phyloP scores from a whole-genome alignment of 2,113 vertebrate species.

The Trogon melanurus region DNA sequence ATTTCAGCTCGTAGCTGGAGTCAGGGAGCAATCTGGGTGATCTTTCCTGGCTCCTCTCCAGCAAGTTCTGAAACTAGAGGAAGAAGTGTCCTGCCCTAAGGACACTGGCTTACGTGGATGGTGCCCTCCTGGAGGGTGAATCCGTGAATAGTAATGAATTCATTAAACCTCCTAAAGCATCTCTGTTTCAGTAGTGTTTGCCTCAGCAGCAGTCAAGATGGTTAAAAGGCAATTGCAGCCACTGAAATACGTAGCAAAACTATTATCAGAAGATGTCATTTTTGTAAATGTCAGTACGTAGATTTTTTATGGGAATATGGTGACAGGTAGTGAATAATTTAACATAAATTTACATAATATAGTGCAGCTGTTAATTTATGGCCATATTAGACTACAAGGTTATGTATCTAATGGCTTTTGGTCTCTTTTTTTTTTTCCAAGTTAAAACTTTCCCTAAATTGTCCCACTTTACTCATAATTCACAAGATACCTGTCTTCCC shows the following conservation, averaged over 20 bases:
- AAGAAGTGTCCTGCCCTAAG: not conserved
- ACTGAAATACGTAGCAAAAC: slow-evolving; percentile 57
- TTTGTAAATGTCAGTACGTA: slow-evolving; percentile 75
- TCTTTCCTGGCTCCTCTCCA: slow-evolving; percentile 19
- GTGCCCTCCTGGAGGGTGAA: slow-evolving; percentile 31
- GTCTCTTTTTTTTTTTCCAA: slow-evolving; percentile 19
- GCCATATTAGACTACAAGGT: slow-evolving; percentile 73
- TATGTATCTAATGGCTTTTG: slow-evolving; percentile 73
- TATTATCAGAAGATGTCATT: slow-evolving; percentile 77
- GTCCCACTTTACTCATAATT: slow-evolving; percentile 63
- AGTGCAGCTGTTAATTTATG: slow-evolving; percentile 80
- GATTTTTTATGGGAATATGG: slow-evolving; percentile 76
- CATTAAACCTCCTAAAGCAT: slow-evolving; percentile 50
- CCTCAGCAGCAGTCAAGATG: slow-evolving; percentile 58
- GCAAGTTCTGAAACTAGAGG: not conserved
- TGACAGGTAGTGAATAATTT: slow-evolving; percentile 80
- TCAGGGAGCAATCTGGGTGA: not conserved
- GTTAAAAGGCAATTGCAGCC: slow-evolving; percentile 58
- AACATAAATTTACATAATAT: slow-evolving; percentile 83
- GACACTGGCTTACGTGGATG: not conserved
- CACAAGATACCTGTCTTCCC: slow-evolving; percentile 39
- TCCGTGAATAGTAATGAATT: slow-evolving; percentile 56
- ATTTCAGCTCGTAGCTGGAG: not conserved
- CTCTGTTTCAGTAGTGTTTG: slow-evolving; percentile 51
- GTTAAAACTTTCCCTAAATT: slow-evolving; percentile 67